These are phyloP conservation scores for Apteryx mantelli DNA, from an alignment of 2,113 vertebrate genomes.

Conservation along the genomic window DNA sequence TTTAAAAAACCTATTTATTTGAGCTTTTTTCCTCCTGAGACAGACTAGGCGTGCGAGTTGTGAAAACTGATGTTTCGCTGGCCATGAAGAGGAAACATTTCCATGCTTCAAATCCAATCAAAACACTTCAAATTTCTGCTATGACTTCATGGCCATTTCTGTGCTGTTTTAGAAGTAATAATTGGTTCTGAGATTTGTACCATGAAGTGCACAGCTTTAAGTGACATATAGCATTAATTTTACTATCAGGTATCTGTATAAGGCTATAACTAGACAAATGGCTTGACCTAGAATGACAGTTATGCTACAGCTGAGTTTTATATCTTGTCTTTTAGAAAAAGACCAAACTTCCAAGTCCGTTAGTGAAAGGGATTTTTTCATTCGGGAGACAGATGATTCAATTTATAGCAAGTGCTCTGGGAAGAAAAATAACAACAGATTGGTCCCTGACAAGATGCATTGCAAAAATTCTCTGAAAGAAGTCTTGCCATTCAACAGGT, in stretches of 20 bases:
- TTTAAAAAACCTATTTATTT: constrained; percentile 48
- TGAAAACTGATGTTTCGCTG: constrained; percentile 44
- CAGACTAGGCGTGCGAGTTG: neutral
- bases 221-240: neutral
- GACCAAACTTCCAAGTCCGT: neutral
- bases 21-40: neutral
- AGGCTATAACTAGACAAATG: neutral
- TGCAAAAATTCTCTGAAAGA: neutral
- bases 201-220: neutral
- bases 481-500: too few relatives aligned
- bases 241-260: neutral
- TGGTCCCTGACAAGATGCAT: neutral
- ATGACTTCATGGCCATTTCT: neutral
- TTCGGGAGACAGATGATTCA: neutral
- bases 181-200: neutral
- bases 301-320: neutral
- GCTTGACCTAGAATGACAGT: neutral
- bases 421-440: neutral
- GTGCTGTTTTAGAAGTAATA: neutral
- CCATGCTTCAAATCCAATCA: constrained; percentile 3
- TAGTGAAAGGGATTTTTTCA: neutral
- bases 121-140: constrained; percentile 4
- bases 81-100: constrained; percentile 37
- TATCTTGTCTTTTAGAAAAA: neutral
- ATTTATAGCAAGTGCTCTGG: neutral